These are phyloP conservation scores for Tinamus major DNA, from an alignment of 2,797 vertebrate genomes.

Conservation along the genomic window DNA sequence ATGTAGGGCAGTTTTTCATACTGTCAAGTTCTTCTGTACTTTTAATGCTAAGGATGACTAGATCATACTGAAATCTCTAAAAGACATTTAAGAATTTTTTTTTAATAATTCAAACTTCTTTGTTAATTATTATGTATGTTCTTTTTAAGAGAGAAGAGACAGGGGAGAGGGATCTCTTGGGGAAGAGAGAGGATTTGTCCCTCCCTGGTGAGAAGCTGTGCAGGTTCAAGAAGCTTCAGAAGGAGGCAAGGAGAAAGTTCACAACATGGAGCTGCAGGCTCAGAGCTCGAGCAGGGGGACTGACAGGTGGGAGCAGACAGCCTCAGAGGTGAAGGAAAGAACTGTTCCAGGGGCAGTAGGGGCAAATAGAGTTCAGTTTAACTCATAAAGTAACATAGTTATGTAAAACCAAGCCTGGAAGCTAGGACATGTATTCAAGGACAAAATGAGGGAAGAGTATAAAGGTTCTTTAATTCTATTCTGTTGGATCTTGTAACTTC, in stretches of 20 bases:
- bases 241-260: not conserved
- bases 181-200: not conserved
- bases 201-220: not conserved
- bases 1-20: not conserved
- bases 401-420: not conserved
- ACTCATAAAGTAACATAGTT: not conserved
- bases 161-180: not conserved
- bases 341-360: not conserved
- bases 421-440: not conserved
- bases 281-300: not conserved
- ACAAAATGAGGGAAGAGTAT: not conserved
- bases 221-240: not conserved
- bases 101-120: not conserved
- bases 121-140: not conserved
- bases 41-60: not conserved
- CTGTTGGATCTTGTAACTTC: not conserved
- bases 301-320: not conserved
- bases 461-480: not conserved
- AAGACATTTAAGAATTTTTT: not conserved
- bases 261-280: not conserved
- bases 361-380: not conserved
- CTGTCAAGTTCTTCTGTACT: not conserved
- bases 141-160: not conserved
- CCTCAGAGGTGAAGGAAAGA: not conserved
- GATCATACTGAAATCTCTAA: not conserved